Evolutionary conservation across 2,113 vertebrate genomes (phyloP), one percentile per base, ranked within the genome.

Genomic region (Phyllopteryx taeniolatus): DNA sequence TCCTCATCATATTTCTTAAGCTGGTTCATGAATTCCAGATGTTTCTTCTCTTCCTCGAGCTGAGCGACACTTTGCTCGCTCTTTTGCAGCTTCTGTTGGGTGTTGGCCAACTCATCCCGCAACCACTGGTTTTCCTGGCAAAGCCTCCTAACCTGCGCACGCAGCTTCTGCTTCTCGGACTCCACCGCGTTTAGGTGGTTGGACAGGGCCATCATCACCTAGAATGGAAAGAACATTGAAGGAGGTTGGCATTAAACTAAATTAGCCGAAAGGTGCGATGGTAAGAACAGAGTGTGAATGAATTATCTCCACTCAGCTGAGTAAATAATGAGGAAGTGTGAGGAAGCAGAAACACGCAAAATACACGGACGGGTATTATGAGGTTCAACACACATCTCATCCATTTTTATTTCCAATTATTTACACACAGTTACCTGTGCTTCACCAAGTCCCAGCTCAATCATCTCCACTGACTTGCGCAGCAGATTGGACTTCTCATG

Each of bases 111-210:
- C 86, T 99, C 97, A 0, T 99, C 98, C 0, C 98, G 91, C 71
- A 99, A 93, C 98, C 98, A 99, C 92, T 98, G 96, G 90, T 99
- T 99, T 82, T 99, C 98, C 92, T 99, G 98, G 86, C 97, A 99
- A 27, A 99, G 92, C 5, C 97, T 93, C 51, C 98, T 90, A 49
- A 99, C 98, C 92, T 99, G 97, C 0, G 98, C 98, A 0, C 97
- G 94, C 79, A 99, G 90, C 87, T 99, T 99, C 93, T 99, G 98
- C 90, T 99, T 99, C 93, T 99, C 97, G 0, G 97, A 99, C 90
- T 99, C 96, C 87, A 99, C 97, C 0, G 95, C 96, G 14, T 96
- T 98, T 89, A 99, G 91, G 75, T 99, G 98, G 90, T 93, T 96
- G 76, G 96, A 97, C 75, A 99, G 85, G 0, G 98, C 96, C 95